phyloP scores from a whole-genome alignment of 2,797 vertebrate species.

The Dipus sagitta region DNA sequence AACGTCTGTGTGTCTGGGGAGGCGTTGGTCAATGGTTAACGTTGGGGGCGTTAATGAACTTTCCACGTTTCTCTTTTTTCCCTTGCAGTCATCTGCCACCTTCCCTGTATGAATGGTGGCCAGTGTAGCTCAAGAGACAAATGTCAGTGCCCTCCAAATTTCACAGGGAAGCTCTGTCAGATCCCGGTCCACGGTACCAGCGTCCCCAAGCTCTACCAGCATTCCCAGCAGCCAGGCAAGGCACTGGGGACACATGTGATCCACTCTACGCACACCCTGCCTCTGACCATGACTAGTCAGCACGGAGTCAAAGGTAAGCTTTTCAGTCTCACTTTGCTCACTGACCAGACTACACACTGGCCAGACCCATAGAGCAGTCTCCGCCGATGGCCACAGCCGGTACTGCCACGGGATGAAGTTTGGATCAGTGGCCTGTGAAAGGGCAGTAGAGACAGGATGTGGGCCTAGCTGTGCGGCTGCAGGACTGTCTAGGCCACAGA shows the following conservation, averaged over 20 bases:
- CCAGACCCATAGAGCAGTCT: neutral
- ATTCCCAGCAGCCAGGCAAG: constrained; percentile 88
- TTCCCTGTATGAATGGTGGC: constrained; percentile 98
- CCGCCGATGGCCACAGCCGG: neutral
- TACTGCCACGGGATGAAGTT: neutral
- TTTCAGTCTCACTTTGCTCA: constrained; percentile 1
- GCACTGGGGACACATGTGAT: constrained; percentile 90
- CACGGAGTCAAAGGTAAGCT: constrained; percentile 93
- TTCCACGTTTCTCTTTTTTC: constrained; percentile 67
- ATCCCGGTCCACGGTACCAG: constrained; percentile 91
- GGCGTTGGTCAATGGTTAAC: neutral
- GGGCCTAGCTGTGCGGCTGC: neutral
- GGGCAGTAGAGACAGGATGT: neutral
- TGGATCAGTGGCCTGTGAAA: neutral
- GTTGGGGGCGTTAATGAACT: constrained; percentile 55
- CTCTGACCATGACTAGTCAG: constrained; percentile 95
- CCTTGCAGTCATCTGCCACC: constrained; percentile 96
- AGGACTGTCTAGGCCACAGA: neutral
- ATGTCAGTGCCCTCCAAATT: constrained; percentile 97
- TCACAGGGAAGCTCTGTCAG: constrained; percentile 98
- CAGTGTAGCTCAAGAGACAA: constrained; percentile 97
- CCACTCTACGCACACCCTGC: constrained; percentile 96
- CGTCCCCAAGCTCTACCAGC: constrained; percentile 88
- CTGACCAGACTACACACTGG: neutral
- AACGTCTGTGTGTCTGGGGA: neutral